phyloP scores from a whole-genome alignment of 2,797 vertebrate species.

The Muraenolepis orangiensis region DNA sequence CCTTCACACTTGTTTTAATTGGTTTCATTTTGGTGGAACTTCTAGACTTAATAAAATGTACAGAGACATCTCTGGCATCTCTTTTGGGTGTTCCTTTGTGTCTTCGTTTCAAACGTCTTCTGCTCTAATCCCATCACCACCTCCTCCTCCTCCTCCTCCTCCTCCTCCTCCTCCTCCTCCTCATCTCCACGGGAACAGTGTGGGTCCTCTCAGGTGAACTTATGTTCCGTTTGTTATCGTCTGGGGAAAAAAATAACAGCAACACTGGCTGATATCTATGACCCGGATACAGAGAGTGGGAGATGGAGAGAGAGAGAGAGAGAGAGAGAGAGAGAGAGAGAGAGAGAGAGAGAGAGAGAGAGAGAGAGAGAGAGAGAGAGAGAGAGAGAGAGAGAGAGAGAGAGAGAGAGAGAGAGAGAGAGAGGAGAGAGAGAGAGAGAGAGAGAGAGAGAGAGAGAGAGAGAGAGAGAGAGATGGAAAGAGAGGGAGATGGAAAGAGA shows the following conservation, averaged over 20 bases:
- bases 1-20: not conserved
- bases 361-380: constrained; percentile 7
- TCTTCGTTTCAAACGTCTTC: not conserved
- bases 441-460: no score
- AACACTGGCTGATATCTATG: not conserved
- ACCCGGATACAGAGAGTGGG: constrained; percentile 17
- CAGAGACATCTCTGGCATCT: not conserved
- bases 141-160: not conserved
- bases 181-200: not conserved
- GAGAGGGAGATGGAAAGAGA: not conserved
- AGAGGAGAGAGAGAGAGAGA: no score
- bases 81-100: not conserved
- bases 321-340: constrained; percentile 9
- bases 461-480: constrained; percentile 14
- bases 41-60: not conserved
- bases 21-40: not conserved
- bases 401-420: no score
- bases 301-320: constrained; percentile 5
- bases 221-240: not conserved
- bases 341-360: constrained; percentile 19
- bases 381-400: no score
- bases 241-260: not conserved
- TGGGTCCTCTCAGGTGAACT: not conserved
- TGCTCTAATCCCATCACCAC: not conserved
- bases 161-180: not conserved